Evolutionary conservation across 2,888 invertebrate genomes (phyloP).

Genomic region (Drosophila multiciliata): DNA sequence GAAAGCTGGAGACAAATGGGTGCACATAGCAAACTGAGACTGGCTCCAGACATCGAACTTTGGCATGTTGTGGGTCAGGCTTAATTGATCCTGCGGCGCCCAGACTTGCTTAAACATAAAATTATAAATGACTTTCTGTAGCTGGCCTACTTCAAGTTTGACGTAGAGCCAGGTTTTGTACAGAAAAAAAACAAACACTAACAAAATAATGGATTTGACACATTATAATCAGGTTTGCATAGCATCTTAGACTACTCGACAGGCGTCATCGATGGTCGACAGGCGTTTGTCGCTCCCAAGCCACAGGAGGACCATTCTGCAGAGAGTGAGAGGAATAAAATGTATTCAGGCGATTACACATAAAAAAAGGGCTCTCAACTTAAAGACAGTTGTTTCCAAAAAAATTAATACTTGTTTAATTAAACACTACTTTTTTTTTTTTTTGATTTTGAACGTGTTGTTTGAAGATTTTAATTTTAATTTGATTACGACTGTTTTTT

Average conservation of each 20-base stretch:
- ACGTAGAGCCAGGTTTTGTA: slow-evolving; percentile 36
- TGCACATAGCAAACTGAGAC: slow-evolving; percentile 6
- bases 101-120: slow-evolving; percentile 56
- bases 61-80: slow-evolving; percentile 29
- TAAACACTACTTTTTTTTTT: background rate
- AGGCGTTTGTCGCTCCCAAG: slow-evolving; percentile 11
- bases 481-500: background rate
- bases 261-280: slow-evolving; percentile 14
- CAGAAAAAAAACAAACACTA: slow-evolving; percentile 51
- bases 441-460: background rate
- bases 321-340: background rate
- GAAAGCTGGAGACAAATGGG: slow-evolving; percentile 38
- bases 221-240: slow-evolving; percentile 79
- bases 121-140: slow-evolving; percentile 79
- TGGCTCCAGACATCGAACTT: background rate
- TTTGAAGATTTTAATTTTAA: background rate
- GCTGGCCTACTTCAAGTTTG: slow-evolving; percentile 32
- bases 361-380: background rate
- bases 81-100: slow-evolving; percentile 57
- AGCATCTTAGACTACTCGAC: slow-evolving; percentile 45
- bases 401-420: background rate
- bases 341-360: background rate
- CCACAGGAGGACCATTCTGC: slow-evolving; percentile 31
- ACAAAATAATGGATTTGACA: slow-evolving; percentile 79
- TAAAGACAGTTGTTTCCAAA: background rate